Evolutionary conservation across 2,888 invertebrate genomes (phyloP), one percentile per base, ranked within the genome.

Genomic region (Gandaritis pyraliata): DNA sequence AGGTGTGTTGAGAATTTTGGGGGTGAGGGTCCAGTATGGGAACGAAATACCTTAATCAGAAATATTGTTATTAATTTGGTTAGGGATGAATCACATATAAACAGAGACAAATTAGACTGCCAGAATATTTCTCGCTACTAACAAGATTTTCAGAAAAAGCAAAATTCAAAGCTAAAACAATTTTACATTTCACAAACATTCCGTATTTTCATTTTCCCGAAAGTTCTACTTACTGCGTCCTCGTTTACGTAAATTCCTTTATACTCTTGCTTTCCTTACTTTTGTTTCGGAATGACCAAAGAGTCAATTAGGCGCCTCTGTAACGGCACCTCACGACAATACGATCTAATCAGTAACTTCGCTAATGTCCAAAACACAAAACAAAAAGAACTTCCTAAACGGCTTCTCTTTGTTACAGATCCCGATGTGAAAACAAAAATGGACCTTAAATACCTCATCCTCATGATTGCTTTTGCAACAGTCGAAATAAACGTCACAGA

Each of bases 401-500:
- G 64, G 57, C 66, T 72, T 80, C 78, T 75, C 76, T 83, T 90
- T 90, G 90, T 91, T 91, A 68, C 90, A 91, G 91, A 87, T 87
- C 70, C 76, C 74, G 73, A 87, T 85, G 85, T 85, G 78, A 85
- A 82, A 69, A 78, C 75, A 79, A 85, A 81, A 72, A 92, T 92
- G 91, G 88, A 85, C 78, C 87, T 88, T 73, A 91, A 89, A 79
- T 90, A 88, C 77, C 77, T 90, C 68, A 87, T 92, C 75, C 81
- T 92, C 76, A 88, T 90, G 87, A 89, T 91, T 74, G 88, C 90
- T 56, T 88, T 90, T 71, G 85, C 90, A 61, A 90, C 86, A 23
- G 85, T 90, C 54, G 88, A 90, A 83, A 90, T 92, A 77, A 90
- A 90, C 73, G 83, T 90, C 61, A 90, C 90, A 2, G 91, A 90